Base-by-base conservation (phyloP, 2,888 invertebrate species). In the Chrysopilus asiliformis region DNA sequence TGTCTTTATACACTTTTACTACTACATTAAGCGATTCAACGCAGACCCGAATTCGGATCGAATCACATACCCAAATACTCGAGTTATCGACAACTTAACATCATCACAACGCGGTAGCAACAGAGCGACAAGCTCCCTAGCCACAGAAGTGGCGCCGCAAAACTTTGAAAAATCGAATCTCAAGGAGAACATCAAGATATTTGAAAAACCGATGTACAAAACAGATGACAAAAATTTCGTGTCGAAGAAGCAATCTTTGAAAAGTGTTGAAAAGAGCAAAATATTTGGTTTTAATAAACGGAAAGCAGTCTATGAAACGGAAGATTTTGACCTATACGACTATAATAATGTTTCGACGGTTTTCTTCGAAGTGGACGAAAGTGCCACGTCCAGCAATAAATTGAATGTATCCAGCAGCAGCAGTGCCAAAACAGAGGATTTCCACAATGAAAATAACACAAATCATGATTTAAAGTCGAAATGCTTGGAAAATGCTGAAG, bases 201-300 rank as follows among this genome's bases (percentile, higher is more conserved):
- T 41, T 28, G 45, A 44, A 40, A 44, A 44, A 26, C 32, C 41
- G 2, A 40, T 36, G 32, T 43, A 40, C 20, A 45, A 38, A 36
- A 43, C 44, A 2, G 39, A 45, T 31, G 43, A 45, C 12, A 43
- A 43, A n/a, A 45, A 45, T 43, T 39, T 47, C 5, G 41, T 41
- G n/a, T 41, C 44, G 7, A 45, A 43, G 22, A 43, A 44, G 18
- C 37, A 40, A 13, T 33, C 34, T 12, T 18, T 34, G 4, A 44
- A 45, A 38, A 43, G 43, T 34, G 39, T 45, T 12, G 46, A 47
- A 28, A 45, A 45, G 32, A 40, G 29, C 9, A 44, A 44, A 37
- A 39, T 47, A 7, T 45, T 44, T 27, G 37, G 34, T n/a, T 41
- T 41, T 27, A 44, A 44, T 32, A 45, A 45, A 27, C 38, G 45